These are phyloP conservation scores for Clarias batrachus DNA, from an alignment of 2,113 vertebrate species.

Conservation along the genomic window DNA sequence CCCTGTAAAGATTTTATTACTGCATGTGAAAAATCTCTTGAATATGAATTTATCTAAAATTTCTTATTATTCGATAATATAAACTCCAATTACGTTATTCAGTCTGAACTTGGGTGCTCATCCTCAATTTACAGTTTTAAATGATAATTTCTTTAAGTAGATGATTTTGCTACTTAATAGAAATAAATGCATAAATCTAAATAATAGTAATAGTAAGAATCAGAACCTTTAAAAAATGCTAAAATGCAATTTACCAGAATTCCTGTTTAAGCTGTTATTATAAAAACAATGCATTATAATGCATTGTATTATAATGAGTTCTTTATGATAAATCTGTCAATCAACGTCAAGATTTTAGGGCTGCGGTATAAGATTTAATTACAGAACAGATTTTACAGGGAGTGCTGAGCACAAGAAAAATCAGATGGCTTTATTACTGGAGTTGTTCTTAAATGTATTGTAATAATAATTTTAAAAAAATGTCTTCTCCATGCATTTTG, in stretches of 20 bases:
- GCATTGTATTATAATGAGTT: neutral
- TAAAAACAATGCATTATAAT: neutral
- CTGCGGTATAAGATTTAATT: neutral
- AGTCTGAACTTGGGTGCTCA: neutral
- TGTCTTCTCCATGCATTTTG: neutral
- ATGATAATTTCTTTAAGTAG: neutral
- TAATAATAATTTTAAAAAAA: neutral
- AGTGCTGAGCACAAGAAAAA: neutral
- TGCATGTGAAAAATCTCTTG: neutral
- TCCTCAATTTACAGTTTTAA: neutral
- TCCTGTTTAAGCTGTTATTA: neutral
- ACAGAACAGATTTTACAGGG: neutral
- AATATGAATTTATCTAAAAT: neutral
- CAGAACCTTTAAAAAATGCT: too few species aligned
- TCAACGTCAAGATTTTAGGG: neutral
- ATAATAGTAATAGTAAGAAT: too few species aligned
- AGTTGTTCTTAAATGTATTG: too few species aligned
- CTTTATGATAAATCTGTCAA: neutral
- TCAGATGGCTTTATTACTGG: neutral
- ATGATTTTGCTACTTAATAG: neutral
- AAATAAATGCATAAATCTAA: neutral
- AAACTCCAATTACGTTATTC: neutral
- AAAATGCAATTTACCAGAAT: too few species aligned
- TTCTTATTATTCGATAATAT: neutral
- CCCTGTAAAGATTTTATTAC: neutral